These are phyloP conservation scores for Bugulina stolonifera DNA, from an alignment of 2,888 invertebrate species.

Conservation along the genomic window DNA sequence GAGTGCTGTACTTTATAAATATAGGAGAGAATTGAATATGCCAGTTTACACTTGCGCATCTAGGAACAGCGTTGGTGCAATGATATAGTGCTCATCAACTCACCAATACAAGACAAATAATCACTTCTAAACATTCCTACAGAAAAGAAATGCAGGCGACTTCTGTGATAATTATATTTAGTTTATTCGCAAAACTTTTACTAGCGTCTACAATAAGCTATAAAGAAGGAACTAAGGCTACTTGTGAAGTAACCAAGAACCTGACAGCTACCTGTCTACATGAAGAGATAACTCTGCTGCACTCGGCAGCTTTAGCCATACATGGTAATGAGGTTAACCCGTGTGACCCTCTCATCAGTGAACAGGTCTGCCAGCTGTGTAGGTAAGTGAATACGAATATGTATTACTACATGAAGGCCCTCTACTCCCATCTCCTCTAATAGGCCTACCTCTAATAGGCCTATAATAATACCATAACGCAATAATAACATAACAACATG, in stretches of 20 bases:
- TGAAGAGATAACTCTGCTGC: background rate
- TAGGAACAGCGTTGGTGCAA: too few relatives aligned
- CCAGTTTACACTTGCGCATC: too few relatives aligned
- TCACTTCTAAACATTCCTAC: background rate
- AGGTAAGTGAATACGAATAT: background rate
- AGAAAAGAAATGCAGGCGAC: background rate
- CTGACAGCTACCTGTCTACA: background rate
- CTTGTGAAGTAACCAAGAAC: background rate
- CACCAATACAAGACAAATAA: too few relatives aligned
- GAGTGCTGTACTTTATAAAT: too few relatives aligned
- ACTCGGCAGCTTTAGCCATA: background rate
- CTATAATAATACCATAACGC: too few relatives aligned
- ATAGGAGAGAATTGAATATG: too few relatives aligned
- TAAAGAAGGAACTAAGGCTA: background rate
- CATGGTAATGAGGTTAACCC: background rate
- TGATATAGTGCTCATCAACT: too few relatives aligned
- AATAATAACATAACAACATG: too few relatives aligned
- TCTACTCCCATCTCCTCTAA: too few relatives aligned
- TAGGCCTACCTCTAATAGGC: too few relatives aligned
- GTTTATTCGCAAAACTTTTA: too few relatives aligned
- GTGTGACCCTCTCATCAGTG: slow-evolving; percentile 14
- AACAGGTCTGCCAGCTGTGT: slow-evolving; percentile 11
- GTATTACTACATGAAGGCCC: too few relatives aligned
- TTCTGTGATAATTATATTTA: background rate
- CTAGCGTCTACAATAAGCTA: background rate